Percentiles rank a stretch among this genome's conserved stretches.
phyloP scores from a whole-genome alignment of 2,113 vertebrate species.

The Ardeotis arabs region DNA sequence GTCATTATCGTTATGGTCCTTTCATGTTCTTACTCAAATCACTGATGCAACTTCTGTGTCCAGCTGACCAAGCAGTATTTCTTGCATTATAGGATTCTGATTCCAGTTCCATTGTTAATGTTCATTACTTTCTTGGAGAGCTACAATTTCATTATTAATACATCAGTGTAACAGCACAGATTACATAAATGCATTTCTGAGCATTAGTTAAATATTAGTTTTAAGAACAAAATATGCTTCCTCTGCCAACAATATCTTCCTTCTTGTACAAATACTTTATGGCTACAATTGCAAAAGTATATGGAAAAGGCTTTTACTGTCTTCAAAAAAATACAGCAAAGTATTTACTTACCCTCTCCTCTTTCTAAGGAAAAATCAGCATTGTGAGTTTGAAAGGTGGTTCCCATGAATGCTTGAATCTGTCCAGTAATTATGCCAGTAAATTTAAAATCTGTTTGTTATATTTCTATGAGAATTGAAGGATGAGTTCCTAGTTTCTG shows the following conservation, averaged over 20 bases:
- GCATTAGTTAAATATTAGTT: constrained; percentile 55
- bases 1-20: constrained; percentile 12
- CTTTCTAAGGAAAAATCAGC: background rate
- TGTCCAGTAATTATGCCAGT: background rate
- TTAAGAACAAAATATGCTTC: constrained; percentile 16
- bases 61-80: constrained; percentile 70
- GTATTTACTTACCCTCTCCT: background rate
- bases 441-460: background rate
- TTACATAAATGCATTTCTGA: constrained; percentile 56
- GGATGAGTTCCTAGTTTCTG: background rate
- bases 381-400: background rate
- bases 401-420: background rate
- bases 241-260: background rate
- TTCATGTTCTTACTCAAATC: constrained; percentile 45
- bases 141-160: constrained; percentile 71
- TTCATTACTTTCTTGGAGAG: constrained; percentile 66
- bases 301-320: background rate
- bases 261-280: background rate
- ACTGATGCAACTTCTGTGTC: constrained; percentile 33
- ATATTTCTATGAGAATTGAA: background rate
- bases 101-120: constrained; percentile 51
- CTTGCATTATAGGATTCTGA: constrained; percentile 65
- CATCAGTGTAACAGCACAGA: constrained; percentile 50
- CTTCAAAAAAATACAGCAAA: background rate
- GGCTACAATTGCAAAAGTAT: background rate